phyloP scores from a whole-genome alignment of 2,797 vertebrate genomes.

The Notamacropus eugenii region DNA sequence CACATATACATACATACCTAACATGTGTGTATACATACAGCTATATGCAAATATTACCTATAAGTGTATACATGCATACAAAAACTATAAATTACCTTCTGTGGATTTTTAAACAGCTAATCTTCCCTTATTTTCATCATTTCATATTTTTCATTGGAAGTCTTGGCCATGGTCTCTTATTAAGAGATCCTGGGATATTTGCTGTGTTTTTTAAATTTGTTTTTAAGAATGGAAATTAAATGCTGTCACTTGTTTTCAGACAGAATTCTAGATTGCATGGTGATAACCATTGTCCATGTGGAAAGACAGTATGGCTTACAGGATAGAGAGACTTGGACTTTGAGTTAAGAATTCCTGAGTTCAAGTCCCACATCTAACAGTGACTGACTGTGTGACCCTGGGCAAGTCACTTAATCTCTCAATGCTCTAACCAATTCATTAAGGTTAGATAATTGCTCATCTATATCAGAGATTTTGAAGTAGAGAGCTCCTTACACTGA shows the following conservation, averaged over 20 bases:
- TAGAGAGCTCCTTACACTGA: background rate
- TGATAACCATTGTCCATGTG: background rate
- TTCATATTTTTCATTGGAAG: background rate
- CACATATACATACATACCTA: too few species aligned
- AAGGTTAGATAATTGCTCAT: background rate
- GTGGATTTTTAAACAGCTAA: background rate
- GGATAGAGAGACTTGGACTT: background rate
- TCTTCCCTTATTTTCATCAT: background rate
- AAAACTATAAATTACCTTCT: background rate
- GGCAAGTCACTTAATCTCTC: background rate
- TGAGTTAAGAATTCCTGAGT: background rate
- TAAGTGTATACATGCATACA: background rate
- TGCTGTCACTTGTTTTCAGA: background rate
- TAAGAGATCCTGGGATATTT: background rate
- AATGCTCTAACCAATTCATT: background rate
- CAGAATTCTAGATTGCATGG: background rate
- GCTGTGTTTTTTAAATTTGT: background rate
- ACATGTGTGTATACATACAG: too few species aligned
- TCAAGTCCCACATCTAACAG: background rate
- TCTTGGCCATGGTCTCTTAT: background rate
- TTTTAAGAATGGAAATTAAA: background rate
- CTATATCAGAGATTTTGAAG: background rate
- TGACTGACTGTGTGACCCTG: background rate
- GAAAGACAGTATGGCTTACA: background rate
- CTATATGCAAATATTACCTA: too few species aligned